phyloP scores from a whole-genome alignment of 2,888 invertebrate species.

The Diaphora mendica region DNA sequence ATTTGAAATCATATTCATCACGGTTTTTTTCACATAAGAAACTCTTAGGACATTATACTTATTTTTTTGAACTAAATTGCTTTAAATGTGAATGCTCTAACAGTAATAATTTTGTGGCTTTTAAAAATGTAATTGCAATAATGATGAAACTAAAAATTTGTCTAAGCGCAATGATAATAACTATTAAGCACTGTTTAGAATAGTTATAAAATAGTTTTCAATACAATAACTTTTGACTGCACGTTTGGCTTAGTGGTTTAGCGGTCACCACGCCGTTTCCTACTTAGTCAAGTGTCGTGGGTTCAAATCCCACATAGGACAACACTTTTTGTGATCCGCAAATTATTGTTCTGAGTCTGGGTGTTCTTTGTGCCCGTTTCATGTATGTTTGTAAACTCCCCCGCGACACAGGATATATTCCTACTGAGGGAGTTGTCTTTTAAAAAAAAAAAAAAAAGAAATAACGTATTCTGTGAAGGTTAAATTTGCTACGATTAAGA shows the following conservation, averaged over 20 bases:
- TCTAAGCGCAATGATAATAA: not conserved
- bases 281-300: too few relatives aligned
- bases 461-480: not conserved
- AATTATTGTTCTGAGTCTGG: too few relatives aligned
- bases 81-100: conserved; percentile 2
- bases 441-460: too few relatives aligned
- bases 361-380: too few relatives aligned
- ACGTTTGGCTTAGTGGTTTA: too few relatives aligned
- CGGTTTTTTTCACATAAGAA: not conserved
- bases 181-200: not conserved
- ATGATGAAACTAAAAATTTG: not conserved
- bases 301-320: too few relatives aligned
- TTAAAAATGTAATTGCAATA: not conserved
- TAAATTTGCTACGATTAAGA: not conserved
- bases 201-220: not conserved
- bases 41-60: not conserved
- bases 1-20: not conserved
- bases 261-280: too few relatives aligned
- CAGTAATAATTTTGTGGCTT: not conserved
- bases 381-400: too few relatives aligned
- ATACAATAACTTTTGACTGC: too few relatives aligned
- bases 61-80: not conserved
- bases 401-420: too few relatives aligned
- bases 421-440: too few relatives aligned
- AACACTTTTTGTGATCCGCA: too few relatives aligned